Base-by-base conservation (phyloP, 2,888 invertebrate species). In the Myopa testacea region DNA sequence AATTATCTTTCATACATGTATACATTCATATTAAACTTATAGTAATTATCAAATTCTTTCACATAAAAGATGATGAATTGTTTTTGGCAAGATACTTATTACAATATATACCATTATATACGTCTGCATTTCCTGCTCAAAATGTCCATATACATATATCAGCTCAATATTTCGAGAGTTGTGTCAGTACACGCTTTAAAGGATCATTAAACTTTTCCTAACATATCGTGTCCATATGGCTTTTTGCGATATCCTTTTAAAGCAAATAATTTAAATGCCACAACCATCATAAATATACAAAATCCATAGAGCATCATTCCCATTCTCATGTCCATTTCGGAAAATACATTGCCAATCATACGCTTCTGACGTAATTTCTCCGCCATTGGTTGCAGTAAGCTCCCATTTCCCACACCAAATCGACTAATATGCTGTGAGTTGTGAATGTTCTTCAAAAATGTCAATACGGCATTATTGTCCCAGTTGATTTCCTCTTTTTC, bases 231-330 rank as follows among this genome's bases (percentile, higher is more conserved):
- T 83, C 93, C 91, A 88, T 94, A 94, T 83, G 91, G 89, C 89
- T 94, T 95, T 89, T 94, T 95, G 86, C 93, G 93, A 88, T 94
- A 94, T 26, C 81, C 86, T 78, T 87, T 88, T 34, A 86, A 92
- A 82, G 94, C 91, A 88, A 96, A 95, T 88, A 94, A 92, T 86
- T 94, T 92, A 85, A 95, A 93, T 81, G 95, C 94, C 86, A 95
- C 87, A 83, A 94, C 91, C 88, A 96, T 92, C 88, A 95, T 93
- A 84, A 92, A 88, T 85, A 94, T 93, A 87, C 95, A 95, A 86
- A 92, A 92, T 85, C 93, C 90, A 90, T 95, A 95, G 84, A 95
- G 90, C 82, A 94, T 90, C 89, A 95, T 93, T 88, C 94, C 93
- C 90, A 95, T 92, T 87, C 94, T 93, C 88, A 95, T 92, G 88